Evolutionary conservation across 1,140 invertebrate species (phyloP), one percentile per base, ranked within the genome.

Genomic region (Drosophila navojoa): DNA sequence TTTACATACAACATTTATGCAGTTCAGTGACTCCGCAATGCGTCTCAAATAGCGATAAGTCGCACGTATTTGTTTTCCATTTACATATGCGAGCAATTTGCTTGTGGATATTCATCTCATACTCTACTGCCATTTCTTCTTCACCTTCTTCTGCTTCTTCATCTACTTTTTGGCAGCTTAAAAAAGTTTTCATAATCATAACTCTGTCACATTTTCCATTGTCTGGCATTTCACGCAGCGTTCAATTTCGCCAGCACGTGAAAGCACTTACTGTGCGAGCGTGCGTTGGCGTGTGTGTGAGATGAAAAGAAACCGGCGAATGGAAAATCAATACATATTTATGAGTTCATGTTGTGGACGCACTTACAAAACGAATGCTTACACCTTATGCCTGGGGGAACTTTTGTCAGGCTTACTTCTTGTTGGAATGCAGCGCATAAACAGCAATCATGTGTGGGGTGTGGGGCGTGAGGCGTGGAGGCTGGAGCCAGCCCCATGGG

Each of bases 271-370:
- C 35, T 32, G 32, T 47, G 9, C 13, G 55, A 6, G 13, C n/a
- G 57, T 9, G 22, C n/a, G 38, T 57, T 5, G 54, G n/a, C 6
- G 19, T n/a, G 38, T 15, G 15, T 6, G 19, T 49, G 27, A 69
- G 57, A 74, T 78, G 67, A 78, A 78, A 76, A 67, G 67, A 76
- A 76, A 75, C 67, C 50, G 72, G 72, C 62, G 67, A 78, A 81
- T 81, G 75, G 78, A 86, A 86, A 86, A 86, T 86, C 82, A 82
- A 86, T 86, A 86, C 68, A 79, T 89, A 82, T 89, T 86, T 86
- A 86, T 89, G 82, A 78, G 82, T 86, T 87, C 71, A 86, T 86
- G 79, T 76, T 79, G 78, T 76, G 81, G 60, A 69, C 61, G 76
- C 82, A 86, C 82, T 84, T 87, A 82, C 76, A 68, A 70, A 58